phyloP scores from a whole-genome alignment of 2,113 vertebrate genomes.

The Mirounga angustirostris region DNA sequence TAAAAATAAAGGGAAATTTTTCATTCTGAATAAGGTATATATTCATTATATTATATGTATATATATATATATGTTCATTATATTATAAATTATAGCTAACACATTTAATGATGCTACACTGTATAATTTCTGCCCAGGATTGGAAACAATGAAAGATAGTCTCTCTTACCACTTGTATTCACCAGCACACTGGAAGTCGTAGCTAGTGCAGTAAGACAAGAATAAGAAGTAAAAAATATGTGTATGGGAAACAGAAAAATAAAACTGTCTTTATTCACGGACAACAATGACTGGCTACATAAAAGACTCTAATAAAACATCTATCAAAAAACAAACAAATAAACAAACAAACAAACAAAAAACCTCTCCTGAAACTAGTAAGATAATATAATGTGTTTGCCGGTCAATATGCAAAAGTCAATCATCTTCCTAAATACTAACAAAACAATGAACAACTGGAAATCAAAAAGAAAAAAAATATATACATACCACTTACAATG shows the following conservation, averaged over 20 bases:
- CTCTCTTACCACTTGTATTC: background rate
- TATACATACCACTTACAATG: background rate
- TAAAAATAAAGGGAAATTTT: background rate
- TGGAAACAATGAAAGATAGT: background rate
- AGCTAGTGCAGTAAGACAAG: background rate
- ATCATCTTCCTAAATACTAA: background rate
- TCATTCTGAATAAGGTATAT: background rate
- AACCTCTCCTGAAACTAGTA: background rate
- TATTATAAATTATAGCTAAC: background rate
- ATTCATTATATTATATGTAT: background rate
- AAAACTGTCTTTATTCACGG: background rate
- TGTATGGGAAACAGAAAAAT: background rate
- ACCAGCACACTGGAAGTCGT: background rate
- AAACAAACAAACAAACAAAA: background rate
- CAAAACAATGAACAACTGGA: background rate
- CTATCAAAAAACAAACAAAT: background rate
- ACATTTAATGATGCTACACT: background rate
- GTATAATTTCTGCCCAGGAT: background rate
- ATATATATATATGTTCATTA: background rate
- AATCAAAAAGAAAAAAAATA: background rate
- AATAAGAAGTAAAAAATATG: background rate
- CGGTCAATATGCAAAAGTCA: background rate
- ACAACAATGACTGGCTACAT: background rate
- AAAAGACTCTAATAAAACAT: background rate
- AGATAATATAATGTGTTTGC: background rate